Conservation (phyloP, 2,888 invertebrate genomes). For the Enchytraeus crypticus region DNA sequence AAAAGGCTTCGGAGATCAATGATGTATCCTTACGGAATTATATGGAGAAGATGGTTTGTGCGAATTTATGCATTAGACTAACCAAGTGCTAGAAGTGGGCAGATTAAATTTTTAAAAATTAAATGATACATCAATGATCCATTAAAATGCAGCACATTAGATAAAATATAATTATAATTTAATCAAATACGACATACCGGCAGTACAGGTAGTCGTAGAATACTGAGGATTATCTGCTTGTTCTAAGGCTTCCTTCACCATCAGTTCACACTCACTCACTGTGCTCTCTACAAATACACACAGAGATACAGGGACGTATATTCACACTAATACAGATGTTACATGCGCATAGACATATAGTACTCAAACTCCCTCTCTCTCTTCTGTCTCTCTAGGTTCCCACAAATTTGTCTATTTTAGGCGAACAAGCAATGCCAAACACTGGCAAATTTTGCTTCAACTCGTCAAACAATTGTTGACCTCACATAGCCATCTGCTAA, state of each 20-base stretch:
- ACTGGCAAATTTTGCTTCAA: no score
- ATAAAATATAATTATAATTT: not conserved
- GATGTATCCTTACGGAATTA: no score
- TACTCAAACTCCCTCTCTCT: no score
- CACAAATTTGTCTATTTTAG: no score
- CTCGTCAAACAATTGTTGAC: no score
- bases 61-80: no score
- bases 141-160: not conserved
- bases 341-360: not conserved
- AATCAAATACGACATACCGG: slow-evolving; percentile 46
- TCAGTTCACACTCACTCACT: slow-evolving; percentile 47
- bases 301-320: not conserved
- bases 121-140: not conserved
- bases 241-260: slow-evolving; percentile 54
- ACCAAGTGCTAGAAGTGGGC: no score
- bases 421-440: no score
- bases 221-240: slow-evolving; percentile 63
- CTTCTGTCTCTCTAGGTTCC: no score
- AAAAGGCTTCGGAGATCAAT: no score
- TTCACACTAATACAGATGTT: not conserved
- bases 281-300: slow-evolving; percentile 13
- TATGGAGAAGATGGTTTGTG: no score
- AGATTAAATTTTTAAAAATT: not conserved
- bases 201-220: slow-evolving; percentile 59
- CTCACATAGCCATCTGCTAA: no score